Base-by-base conservation (phyloP, 2,113 vertebrate species). In the Cynopterus brachyotis region DNA sequence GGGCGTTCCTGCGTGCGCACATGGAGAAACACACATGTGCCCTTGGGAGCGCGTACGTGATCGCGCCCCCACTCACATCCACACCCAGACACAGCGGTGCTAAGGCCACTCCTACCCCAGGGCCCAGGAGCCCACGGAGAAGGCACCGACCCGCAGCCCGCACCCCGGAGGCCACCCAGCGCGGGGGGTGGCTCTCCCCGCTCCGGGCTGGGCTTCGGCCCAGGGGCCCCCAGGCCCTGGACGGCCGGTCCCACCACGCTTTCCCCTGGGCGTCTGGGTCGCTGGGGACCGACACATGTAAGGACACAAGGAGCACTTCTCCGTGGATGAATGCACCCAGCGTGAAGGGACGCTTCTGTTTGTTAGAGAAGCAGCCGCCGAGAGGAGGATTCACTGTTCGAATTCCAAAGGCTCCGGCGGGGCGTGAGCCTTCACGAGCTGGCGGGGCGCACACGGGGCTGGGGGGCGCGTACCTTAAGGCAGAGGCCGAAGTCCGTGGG, bases 401-500 rank as follows among this genome's bases (percentile, higher is more conserved):
- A 22, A 45, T 12, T 24, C 45, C 19, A 5, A 5, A 64, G 47
- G 8, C 24, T 20, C 78, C 1, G 1, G 53, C 0, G 1, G 3
- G 16, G 30, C 3, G 32, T 2, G 2, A 0, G 50, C 26, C 0
- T 3, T 2, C n/a, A n/a, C n/a, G n/a, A 1, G 72, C 70, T 32
- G 42, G 4, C 1, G 4, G 32, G 0, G n/a, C 1, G 9, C 0
- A 0, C 11, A 2, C 1, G 0, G 53, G n/a, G 9, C 12, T 0
- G 57, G 7, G 0, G 40, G 9, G 72, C 8, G 3, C 16, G 20
- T 99, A 99, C 99, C 99, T 99, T 99, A 97, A 99, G 99, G 97
- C 99, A 99, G 98, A 99, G 99, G 94, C 99, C 99, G 22, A 98
- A 99, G 96, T 99, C 99, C 17, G 99, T 99, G 42, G 99, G 99